A percentile compares a stretch with the other conserved stretches of the same genome.
phyloP scores from a whole-genome alignment of 2,797 vertebrate species.

The Enteromius radiatus region DNA sequence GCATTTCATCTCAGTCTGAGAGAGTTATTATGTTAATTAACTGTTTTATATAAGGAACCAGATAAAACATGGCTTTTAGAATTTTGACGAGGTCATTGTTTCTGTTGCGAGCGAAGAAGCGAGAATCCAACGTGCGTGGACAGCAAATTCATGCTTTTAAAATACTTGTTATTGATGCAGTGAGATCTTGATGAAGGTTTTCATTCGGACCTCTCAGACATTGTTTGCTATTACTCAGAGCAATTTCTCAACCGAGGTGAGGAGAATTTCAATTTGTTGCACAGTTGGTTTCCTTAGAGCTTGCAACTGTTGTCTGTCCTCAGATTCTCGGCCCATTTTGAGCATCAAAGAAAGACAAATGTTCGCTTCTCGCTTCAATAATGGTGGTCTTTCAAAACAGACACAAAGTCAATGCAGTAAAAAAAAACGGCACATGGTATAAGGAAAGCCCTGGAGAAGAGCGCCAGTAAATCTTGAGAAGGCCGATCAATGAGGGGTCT shows the following conservation, averaged over 20 bases:
- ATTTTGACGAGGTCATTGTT: constrained; percentile 17
- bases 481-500: constrained; percentile 40
- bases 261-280: constrained; percentile 60
- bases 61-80: constrained; percentile 19
- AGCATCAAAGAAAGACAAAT: constrained; percentile 70
- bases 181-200: constrained; percentile 42
- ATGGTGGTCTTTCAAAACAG: constrained; percentile 55
- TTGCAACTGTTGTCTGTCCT: constrained; percentile 62
- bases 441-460: constrained; percentile 35
- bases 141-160: constrained; percentile 35
- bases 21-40: constrained; percentile 9
- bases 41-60: not conserved
- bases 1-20: constrained; percentile 18
- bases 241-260: constrained; percentile 37
- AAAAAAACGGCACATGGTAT: constrained; percentile 41
- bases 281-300: constrained; percentile 51
- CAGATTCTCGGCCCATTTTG: constrained; percentile 72
- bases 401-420: constrained; percentile 63
- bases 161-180: constrained; percentile 42
- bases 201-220: constrained; percentile 35
- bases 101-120: constrained; percentile 8
- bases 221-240: constrained; percentile 42
- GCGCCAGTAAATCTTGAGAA: constrained; percentile 36
- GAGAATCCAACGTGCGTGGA: not conserved
- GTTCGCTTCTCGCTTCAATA: constrained; percentile 58